Base-by-base conservation (phyloP, 2,888 invertebrate species). In the Atethmia centrago region DNA sequence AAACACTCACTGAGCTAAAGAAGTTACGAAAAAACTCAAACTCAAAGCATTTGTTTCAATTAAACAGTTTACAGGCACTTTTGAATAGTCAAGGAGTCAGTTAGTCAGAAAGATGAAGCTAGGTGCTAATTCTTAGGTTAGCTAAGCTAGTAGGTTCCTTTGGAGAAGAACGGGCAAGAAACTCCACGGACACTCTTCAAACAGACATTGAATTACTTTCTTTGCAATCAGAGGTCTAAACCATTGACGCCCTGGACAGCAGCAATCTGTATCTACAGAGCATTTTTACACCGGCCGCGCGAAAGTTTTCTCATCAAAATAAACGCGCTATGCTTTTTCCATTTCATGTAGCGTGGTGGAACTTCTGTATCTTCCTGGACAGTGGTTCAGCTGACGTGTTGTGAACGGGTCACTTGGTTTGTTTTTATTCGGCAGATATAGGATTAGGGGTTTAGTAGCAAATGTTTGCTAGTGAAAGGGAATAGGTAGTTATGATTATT, bases 341-440 rank as follows among this genome's bases (percentile, higher is more conserved):
- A 28, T 45, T 45, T 16, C 19, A 0, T n/a, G 28, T 19, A 75
- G 1, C 12, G n/a, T 3, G 28, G 28, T 71, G 31, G 42, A 42
- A 40, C 55, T 79, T 72, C 83, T 72, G 28, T 25, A 31, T n/a
- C 14, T n/a, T 7, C 3, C 10, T 56, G 47, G 9, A 0, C 10
- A 19, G 47, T 72, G 67, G 51, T 36, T 45, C 19, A 31, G 21
- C 67, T 72, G 83, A 53, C 59, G 79, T 61, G 80, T 68, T 67
- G 63, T 64, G 71, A 45, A 67, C 67, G 56, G 69, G 69, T 84
- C 80, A 68, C 67, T 83, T 83, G 61, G 71, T 75, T 73, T 80
- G 70, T 71, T 80, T 81, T 71, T 80, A 66, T 84, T 84, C 61
- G 59, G 61, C 47, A 70, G 49, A 76, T 70, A 74, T 75, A 79